Conservation (phyloP, 2,797 vertebrate genomes). For the Rhinoraja longicauda region DNA sequence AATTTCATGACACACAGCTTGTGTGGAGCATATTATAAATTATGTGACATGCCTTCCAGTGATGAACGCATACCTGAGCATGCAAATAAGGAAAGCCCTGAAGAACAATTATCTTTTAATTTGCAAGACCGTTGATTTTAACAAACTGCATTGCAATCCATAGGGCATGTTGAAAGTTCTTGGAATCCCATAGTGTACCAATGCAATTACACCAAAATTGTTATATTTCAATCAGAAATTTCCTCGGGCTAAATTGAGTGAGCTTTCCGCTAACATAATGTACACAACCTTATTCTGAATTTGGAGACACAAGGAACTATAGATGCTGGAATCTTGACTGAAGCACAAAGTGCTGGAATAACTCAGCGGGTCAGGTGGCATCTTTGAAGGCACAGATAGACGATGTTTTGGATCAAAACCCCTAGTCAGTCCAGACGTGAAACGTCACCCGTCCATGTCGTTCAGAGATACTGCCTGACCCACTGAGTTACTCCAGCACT, state of each 20-base stretch:
- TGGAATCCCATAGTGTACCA: not conserved
- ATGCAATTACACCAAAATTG: not conserved
- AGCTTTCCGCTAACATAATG: not conserved
- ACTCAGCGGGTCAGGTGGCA: too few species aligned
- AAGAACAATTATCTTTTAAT: not conserved
- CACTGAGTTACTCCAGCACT: too few species aligned
- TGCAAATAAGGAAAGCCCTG: not conserved
- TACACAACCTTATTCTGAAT: too few species aligned
- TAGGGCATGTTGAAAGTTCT: not conserved
- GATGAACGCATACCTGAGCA: too few species aligned
- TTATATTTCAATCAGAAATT: not conserved
- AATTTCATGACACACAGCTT: not conserved
- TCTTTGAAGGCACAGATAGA: too few species aligned
- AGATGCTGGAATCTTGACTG: too few species aligned
- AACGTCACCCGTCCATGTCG: too few species aligned
- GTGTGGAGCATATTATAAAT: not conserved
- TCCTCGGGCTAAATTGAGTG: not conserved
- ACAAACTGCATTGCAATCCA: not conserved
- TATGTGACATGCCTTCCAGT: not conserved
- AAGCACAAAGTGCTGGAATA: too few species aligned
- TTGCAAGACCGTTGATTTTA: not conserved
- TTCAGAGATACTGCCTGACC: too few species aligned
- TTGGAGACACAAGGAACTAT: too few species aligned
- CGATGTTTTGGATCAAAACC: too few species aligned
- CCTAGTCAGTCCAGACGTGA: too few species aligned